Conservation (phyloP, 2,888 invertebrate genomes). For the Harpagoxenus sublaevis region DNA sequence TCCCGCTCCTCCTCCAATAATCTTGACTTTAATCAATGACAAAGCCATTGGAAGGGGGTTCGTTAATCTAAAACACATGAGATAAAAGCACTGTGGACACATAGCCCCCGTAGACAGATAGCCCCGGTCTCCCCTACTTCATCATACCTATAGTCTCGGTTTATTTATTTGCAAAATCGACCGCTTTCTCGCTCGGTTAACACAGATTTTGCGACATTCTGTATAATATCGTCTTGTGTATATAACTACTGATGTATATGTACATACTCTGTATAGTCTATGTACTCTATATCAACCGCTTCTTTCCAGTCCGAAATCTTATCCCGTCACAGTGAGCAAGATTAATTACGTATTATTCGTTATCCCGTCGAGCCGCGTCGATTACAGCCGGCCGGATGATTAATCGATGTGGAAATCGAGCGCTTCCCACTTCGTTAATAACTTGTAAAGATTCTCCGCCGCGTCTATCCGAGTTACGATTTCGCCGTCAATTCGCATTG, state of each 20-base stretch:
- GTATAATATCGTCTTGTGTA: conserved; percentile 17
- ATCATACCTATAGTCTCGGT: background rate
- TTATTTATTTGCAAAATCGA: background rate
- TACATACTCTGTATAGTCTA: conserved; percentile 1
- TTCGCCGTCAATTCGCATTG: conserved; percentile 41
- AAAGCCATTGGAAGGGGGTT: too few relatives aligned
- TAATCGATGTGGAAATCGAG: conserved; percentile 57
- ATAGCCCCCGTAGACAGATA: too few relatives aligned
- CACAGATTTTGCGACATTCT: conserved; percentile 28
- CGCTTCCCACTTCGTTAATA: conserved; percentile 54
- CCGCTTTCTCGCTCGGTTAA: background rate
- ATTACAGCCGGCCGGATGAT: conserved; percentile 62
- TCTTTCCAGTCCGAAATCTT: conserved; percentile 35
- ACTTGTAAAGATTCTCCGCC: conserved; percentile 50
- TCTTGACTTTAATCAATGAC: too few relatives aligned
- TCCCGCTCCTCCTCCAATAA: too few relatives aligned
- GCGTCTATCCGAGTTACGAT: conserved; percentile 8
- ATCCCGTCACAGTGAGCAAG: conserved; percentile 47
- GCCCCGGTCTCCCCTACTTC: background rate
- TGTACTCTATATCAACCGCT: background rate
- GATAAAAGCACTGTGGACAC: too few relatives aligned
- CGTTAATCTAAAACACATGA: too few relatives aligned
- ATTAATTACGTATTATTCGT: conserved; percentile 65
- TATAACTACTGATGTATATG: conserved; percentile 11
- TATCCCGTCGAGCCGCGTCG: conserved; percentile 61